A percentile compares a stretch with the other conserved stretches of the same genome.
Evolutionary conservation across 2,797 vertebrate genomes (phyloP).

Genomic region (Sebastes cheni): DNA sequence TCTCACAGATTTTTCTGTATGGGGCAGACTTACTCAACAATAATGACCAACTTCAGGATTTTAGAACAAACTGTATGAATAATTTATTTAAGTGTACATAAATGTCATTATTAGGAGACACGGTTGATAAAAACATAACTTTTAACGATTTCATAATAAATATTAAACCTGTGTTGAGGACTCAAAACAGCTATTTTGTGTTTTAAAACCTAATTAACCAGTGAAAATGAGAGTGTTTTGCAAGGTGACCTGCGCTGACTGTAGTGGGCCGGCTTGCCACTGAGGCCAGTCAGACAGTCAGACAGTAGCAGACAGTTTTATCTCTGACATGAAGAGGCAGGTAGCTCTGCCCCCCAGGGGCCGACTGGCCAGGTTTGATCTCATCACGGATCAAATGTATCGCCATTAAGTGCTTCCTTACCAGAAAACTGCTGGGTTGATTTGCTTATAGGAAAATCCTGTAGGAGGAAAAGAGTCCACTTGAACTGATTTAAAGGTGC

Average conservation of each 20-base stretch:
- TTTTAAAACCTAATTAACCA: neutral
- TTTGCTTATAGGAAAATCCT: slow-evolving; percentile 71
- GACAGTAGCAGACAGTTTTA: slow-evolving; percentile 64
- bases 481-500: slow-evolving; percentile 58
- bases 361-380: slow-evolving; percentile 58
- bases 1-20: too few relatives aligned
- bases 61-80: neutral
- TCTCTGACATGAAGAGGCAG: slow-evolving; percentile 68
- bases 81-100: neutral
- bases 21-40: neutral
- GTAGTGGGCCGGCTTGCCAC: neutral
- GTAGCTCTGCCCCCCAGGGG: slow-evolving; percentile 54
- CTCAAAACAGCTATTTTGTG: neutral
- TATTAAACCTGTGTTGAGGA: neutral
- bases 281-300: slow-evolving; percentile 19
- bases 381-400: slow-evolving; percentile 63
- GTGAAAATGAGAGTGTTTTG: neutral
- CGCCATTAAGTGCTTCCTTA: slow-evolving; percentile 66
- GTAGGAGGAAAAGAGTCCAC: slow-evolving; percentile 58
- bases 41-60: neutral
- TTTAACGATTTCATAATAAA: neutral
- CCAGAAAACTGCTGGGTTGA: slow-evolving; percentile 55
- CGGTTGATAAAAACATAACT: too few relatives aligned
- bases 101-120: neutral
- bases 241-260: slow-evolving; percentile 3